phyloP scores from a whole-genome alignment of 2,797 vertebrate genomes.

The Rhinophrynus dorsalis region DNA sequence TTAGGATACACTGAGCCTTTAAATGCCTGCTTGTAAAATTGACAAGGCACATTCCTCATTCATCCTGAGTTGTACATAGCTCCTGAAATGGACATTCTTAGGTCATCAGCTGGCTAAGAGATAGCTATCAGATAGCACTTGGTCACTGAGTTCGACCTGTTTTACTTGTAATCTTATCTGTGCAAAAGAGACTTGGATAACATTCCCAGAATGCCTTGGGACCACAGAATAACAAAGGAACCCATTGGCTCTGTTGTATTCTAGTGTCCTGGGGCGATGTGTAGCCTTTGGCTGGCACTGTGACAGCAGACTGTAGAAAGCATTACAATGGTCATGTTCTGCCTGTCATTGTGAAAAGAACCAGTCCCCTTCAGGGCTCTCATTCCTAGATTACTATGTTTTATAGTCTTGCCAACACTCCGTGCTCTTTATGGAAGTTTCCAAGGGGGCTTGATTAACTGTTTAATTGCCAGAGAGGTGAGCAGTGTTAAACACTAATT shows the following conservation, averaged over 20 bases:
- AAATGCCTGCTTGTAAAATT: too few relatives aligned
- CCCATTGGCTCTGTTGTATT: neutral
- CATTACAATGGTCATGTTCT: neutral
- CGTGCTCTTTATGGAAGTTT: neutral
- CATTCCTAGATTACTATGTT: neutral
- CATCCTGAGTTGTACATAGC: neutral
- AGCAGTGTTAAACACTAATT: too few relatives aligned
- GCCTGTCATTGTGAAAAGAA: neutral
- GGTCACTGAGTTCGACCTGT: neutral
- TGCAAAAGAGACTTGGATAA: neutral
- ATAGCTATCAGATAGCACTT: conserved; percentile 20
- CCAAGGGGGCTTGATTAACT: neutral
- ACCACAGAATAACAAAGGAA: neutral
- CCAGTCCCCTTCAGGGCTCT: neutral
- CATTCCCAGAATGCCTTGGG: conserved; percentile 6
- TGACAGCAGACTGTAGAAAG: neutral
- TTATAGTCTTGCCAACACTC: neutral
- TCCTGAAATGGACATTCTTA: neutral
- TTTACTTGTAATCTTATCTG: conserved; percentile 35
- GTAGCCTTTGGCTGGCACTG: too few relatives aligned
- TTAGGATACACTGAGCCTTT: too few relatives aligned
- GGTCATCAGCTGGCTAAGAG: conserved; percentile 10
- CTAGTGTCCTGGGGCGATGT: neutral
- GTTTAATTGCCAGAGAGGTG: too few relatives aligned
- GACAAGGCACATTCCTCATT: too few relatives aligned